phyloP scores from a whole-genome alignment of 2,888 invertebrate genomes.

The Spodoptera exigua region DNA sequence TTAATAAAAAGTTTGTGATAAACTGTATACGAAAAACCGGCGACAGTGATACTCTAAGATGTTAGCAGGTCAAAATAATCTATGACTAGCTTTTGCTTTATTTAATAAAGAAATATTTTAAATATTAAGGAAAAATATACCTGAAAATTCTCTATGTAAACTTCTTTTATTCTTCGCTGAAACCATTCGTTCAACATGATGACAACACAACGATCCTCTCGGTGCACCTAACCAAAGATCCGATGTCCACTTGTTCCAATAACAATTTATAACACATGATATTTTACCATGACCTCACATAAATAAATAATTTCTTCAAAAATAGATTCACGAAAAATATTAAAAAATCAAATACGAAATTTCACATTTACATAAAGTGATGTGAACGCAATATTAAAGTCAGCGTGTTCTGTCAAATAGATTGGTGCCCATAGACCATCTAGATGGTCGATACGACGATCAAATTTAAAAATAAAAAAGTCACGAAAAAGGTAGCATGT shows the following conservation, averaged over 20 bases:
- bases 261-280: constrained; percentile 85
- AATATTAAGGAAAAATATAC: constrained; percentile 59
- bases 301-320: constrained; percentile 88
- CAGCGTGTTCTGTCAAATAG: constrained; percentile 63
- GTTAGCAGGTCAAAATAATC: too few species aligned
- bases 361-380: constrained; percentile 77
- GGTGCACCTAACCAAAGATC: constrained; percentile 74
- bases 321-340: constrained; percentile 87
- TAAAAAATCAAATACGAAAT: constrained; percentile 85
- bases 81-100: too few species aligned
- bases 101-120: too few species aligned
- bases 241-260: constrained; percentile 67
- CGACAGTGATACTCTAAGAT: too few species aligned
- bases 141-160: constrained; percentile 79
- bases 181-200: constrained; percentile 88
- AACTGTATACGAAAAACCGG: too few species aligned
- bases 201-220: constrained; percentile 71
- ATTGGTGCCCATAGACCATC: constrained; percentile 55
- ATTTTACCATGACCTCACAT: constrained; percentile 81
- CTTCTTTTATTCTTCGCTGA: constrained; percentile 78
- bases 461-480: constrained; percentile 48
- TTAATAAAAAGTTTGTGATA: too few species aligned
- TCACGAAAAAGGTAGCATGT: constrained; percentile 35
- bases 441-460: constrained; percentile 48
- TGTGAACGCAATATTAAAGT: constrained; percentile 75